Evolutionary conservation across 2,888 invertebrate species (phyloP), one percentile per base, ranked within the genome.

Genomic region (Orthonevra nobilis): DNA sequence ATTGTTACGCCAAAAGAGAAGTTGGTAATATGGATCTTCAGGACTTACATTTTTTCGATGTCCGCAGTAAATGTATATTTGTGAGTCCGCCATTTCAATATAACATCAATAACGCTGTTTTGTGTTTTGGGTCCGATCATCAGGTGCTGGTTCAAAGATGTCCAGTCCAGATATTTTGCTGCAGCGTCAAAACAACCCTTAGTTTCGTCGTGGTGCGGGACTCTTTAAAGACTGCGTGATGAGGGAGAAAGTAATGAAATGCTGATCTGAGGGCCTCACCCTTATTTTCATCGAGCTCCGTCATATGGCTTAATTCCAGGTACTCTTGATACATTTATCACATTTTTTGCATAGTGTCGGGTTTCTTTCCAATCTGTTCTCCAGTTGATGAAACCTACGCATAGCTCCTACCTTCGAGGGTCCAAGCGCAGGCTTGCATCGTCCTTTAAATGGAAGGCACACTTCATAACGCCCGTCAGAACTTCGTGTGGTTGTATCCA

Each of bases 301-400:
- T n/a, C 32, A 32, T 32, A 1, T 32, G n/a, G 1, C 2, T 2
- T 9, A 32, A 32, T n/a, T 32, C 9, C 2, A 32, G 32, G 32
- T 32, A 32, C 10, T 32, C 32, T 32, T 32, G 23, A 23, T 23
- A 5, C 23, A 23, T 23, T 23, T 23, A 23, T 3, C 23, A 23
- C 5, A 23, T 5, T 23, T 3, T 3, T 23, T 23, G 23, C 5
- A 15, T 28, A 15, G 1, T 32, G 10, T 48, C 1, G 30, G 6
- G 19, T 30, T 48, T 0, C 3, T 15, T 3, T 6, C 5, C 0
- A 40, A 28, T 0, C 56, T 10, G 2, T 23, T 56, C 12, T 42
- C 56, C 20, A 56, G 5, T 56, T 56, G 56, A 28, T 19, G 19
- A 42, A 58, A 58, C 30, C 30, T 58, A 42, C 42, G 56, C 56